Percentiles rank a stretch among this genome's conserved stretches.
These are phyloP conservation scores for Holacanthus passer DNA, from an alignment of 2,113 vertebrate species.

Conservation along the genomic window DNA sequence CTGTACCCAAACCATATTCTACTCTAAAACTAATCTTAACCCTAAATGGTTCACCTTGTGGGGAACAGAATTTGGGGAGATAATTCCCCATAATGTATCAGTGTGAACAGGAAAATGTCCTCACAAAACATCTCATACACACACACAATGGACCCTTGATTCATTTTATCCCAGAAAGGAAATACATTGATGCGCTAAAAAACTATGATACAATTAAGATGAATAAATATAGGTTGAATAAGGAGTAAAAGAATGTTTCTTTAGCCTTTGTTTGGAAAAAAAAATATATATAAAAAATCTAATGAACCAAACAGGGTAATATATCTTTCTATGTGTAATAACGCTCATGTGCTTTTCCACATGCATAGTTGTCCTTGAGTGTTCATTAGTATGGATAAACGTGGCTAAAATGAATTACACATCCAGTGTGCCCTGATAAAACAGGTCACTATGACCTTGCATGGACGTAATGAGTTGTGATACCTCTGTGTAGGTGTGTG, in stretches of 20 bases:
- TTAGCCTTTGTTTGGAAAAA: neutral
- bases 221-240: neutral
- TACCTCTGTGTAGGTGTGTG: neutral
- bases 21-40: neutral
- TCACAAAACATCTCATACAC: neutral
- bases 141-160: neutral
- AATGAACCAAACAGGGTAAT: neutral
- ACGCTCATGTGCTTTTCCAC: neutral
- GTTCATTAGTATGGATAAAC: neutral
- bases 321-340: neutral
- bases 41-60: neutral
- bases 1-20: neutral
- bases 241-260: neutral
- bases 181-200: neutral
- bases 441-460: neutral
- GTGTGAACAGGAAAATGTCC: neutral
- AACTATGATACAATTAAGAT: neutral
- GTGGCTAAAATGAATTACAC: neutral
- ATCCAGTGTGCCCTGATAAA: neutral
- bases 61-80: neutral
- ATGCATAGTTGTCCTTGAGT: neutral
- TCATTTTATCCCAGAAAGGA: neutral
- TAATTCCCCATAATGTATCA: neutral
- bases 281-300: neutral
- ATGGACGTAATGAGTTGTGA: neutral